Conservation (phyloP, 2,797 vertebrate species). For the Platyrinchus mystaceus region DNA sequence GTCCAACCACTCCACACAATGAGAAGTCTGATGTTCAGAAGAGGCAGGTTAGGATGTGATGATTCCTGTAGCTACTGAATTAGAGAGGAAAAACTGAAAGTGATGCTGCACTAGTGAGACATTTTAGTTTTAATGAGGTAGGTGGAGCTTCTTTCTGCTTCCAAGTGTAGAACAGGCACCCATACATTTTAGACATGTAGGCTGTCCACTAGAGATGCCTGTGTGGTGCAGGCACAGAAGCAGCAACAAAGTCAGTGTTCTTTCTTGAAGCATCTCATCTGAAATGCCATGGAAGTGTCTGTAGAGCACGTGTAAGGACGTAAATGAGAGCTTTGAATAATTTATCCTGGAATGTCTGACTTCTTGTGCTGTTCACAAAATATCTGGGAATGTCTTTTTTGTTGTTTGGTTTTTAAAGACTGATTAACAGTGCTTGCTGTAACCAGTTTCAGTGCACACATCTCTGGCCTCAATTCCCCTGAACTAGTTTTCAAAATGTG, state of each 20-base stretch:
- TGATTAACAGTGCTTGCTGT: neutral
- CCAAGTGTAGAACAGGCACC: neutral
- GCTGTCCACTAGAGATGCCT: neutral
- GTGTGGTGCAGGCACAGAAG: neutral
- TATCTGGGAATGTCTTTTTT: neutral
- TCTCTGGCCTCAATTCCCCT: neutral
- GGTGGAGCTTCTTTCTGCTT: neutral
- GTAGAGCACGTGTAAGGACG: neutral
- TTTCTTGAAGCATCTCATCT: neutral
- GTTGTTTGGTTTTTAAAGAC: neutral
- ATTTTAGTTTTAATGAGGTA: neutral
- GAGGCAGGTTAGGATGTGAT: neutral
- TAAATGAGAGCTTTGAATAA: neutral
- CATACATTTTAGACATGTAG: neutral
- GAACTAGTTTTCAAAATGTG: neutral
- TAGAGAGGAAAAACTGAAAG: neutral
- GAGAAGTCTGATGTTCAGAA: neutral
- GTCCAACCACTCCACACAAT: neutral
- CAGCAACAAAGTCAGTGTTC: neutral
- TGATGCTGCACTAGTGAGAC: neutral
- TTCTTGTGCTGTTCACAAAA: neutral
- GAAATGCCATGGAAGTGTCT: neutral
- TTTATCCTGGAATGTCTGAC: neutral
- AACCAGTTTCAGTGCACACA: neutral
- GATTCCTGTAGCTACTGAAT: constrained; percentile 6